Base-by-base conservation (phyloP, 2,113 vertebrate species). In the Rousettus leschenaultii region DNA sequence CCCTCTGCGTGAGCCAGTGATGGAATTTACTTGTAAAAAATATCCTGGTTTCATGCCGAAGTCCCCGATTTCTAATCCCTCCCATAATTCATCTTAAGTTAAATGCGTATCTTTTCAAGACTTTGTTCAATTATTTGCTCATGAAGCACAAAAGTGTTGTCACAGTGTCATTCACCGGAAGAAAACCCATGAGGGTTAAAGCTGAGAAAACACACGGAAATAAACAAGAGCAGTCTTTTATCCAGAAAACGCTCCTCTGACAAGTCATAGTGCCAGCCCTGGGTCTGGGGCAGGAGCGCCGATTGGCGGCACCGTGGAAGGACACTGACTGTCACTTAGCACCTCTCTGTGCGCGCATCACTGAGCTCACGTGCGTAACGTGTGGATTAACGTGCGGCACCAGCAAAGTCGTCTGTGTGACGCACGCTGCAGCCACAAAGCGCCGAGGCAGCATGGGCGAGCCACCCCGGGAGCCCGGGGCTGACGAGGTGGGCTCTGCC, bases 391-490 rank as follows among this genome's bases (percentile, higher is more conserved):
- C 6, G 48, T 51, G 48, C 14, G 13, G 48, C 48, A 10, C 3
- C 59, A 5, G 4, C 6, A 28, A 80, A 7, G 18, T 26, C 9
- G 28, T 0, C 7, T 0, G 19, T 11, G 1, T 30, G 33, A 15
- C 12, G 15, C 4, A 3, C 22, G 8, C 3, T 12, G 66, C 7
- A 26, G 65, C 33, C 2, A 6, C 30, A 15, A 28, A 30, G 16
- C 12, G 3, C n/a, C 18, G 0, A 0, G 28, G 14, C 78, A 45
- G 61, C 5, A 1, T 0, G 0, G 24, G 40, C 7, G 5, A 1
- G 5, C 0, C 12, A 38, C 53, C 13, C 5, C 7, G 40, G 45
- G 19, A 35, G 55, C 59, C n/a, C n/a, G 7, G 12, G 2, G 57
- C 28, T 35, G 33, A 4, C 3, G 28, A 28, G 35, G 28, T 4